Base-by-base conservation (phyloP, 2,113 vertebrate species). In the Platysteira castanea region DNA sequence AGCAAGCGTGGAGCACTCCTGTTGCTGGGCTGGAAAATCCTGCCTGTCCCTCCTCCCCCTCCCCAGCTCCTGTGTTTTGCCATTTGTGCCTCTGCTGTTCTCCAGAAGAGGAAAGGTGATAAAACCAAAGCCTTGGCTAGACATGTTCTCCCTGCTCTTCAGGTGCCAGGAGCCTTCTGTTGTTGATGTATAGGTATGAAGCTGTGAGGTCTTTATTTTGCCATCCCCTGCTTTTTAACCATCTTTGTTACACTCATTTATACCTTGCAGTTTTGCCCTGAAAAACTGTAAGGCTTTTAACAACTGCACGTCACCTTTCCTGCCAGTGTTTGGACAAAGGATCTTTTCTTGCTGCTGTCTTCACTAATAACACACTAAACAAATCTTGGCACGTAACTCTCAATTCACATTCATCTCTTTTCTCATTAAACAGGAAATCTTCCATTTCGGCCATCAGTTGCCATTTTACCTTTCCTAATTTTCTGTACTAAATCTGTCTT, bases 221-320 rank as follows among this genome's bases (percentile, higher is more conserved):
- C n/a, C 14, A 7, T 74, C n/a, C 30, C n/a, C 41, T 86, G 44
- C 56, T 78, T 96, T 90, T 78, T 52, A 84, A 44, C 28, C 46
- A 47, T 60, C 90, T 89, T 90, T 75, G 71, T 85, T 86, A 94
- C 78, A 71, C 42, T 84, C 56, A 18, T 81, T 90, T 87, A 37
- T 60, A 16, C 68, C 53, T 70, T 16, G 35, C 0, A 1, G 49
- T 86, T 96, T 95, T 90, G 60, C 73, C 82, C 76, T 82, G 56
- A 49, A 96, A 95, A 83, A 50, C 75, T n/a, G 15, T 61, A 50
- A 89, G 90, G 97, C 98, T 97, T 97, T 98, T 97, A 96, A 95
- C 90, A 89, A 84, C 41, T 44, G 79, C 76, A 84, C 92, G 94
- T 93, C 91, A 91, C 91, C 75, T 93, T 94, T 92, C 60, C 82